Evolutionary conservation across 2,113 vertebrate species (phyloP).

Genomic region (Oreochromis niloticus): DNA sequence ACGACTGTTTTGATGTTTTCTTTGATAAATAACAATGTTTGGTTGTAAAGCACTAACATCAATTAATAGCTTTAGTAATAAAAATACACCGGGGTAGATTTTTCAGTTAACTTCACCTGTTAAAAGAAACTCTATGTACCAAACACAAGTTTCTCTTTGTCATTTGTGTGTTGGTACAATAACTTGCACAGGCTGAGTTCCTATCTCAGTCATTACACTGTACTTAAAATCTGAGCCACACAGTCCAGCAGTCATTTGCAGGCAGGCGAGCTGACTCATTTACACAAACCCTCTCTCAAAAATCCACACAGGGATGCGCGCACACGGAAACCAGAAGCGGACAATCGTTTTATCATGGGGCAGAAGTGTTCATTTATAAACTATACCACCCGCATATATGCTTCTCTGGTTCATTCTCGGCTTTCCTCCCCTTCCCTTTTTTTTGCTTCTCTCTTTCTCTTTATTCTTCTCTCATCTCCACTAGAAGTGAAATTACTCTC

Average conservation of each 20-base stretch:
- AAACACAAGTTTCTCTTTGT: background rate
- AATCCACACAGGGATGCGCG: background rate
- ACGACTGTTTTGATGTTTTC: background rate
- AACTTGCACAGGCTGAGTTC: background rate
- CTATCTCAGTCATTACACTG: background rate
- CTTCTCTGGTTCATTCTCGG: background rate
- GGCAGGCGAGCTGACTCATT: background rate
- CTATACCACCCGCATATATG: constrained; percentile 53
- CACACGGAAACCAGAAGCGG: background rate
- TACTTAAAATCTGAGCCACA: background rate
- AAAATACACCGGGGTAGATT: background rate
- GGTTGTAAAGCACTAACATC: background rate
- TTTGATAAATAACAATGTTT: background rate
- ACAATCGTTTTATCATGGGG: constrained; percentile 61
- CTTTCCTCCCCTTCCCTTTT: background rate
- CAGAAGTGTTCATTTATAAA: constrained; percentile 68
- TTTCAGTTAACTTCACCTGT: background rate
- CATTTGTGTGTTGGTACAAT: background rate
- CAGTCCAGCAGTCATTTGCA: background rate
- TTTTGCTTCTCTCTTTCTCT: constrained; percentile 4
- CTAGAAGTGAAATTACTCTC: constrained; percentile 72
- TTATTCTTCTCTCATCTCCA: constrained; percentile 57
- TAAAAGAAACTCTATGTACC: background rate
- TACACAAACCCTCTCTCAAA: background rate
- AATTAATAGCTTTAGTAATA: background rate